phyloP scores from a whole-genome alignment of 2,113 vertebrate genomes.

The Ahaetulla prasina region DNA sequence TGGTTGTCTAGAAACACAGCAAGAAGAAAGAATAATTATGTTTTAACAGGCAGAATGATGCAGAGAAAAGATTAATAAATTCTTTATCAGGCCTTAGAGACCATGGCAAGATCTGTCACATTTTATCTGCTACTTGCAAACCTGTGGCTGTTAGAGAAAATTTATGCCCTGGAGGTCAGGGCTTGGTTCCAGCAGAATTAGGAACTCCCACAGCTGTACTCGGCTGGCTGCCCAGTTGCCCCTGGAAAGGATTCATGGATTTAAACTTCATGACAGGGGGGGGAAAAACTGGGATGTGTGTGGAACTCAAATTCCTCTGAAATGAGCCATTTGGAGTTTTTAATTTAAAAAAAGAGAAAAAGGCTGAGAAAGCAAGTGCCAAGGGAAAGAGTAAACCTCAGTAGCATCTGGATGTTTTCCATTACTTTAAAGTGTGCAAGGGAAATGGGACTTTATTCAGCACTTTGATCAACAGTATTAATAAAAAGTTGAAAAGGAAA shows the following conservation, averaged over 20 bases:
- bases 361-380: neutral
- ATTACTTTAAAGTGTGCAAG: neutral
- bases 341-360: neutral
- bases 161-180: constrained; percentile 23
- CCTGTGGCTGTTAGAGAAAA: constrained; percentile 31
- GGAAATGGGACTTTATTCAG: neutral
- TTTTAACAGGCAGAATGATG: constrained; percentile 59
- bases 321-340: constrained; percentile 11
- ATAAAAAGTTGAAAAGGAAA: neutral
- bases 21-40: constrained; percentile 64
- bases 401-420: neutral
- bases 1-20: constrained; percentile 59
- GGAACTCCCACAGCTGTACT: constrained; percentile 29
- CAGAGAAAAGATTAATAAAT: constrained; percentile 60
- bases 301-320: constrained; percentile 6
- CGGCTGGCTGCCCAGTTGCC: neutral
- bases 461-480: neutral
- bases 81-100: constrained; percentile 15
- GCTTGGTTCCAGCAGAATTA: neutral
- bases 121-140: constrained; percentile 30
- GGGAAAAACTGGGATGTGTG: constrained; percentile 4
- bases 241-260: constrained; percentile 14
- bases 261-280: constrained; percentile 16
- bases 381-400: neutral
- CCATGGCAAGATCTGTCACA: constrained; percentile 27